Evolutionary conservation across 2,113 vertebrate species (phyloP).

Genomic region (Rhynchomys soricoides): DNA sequence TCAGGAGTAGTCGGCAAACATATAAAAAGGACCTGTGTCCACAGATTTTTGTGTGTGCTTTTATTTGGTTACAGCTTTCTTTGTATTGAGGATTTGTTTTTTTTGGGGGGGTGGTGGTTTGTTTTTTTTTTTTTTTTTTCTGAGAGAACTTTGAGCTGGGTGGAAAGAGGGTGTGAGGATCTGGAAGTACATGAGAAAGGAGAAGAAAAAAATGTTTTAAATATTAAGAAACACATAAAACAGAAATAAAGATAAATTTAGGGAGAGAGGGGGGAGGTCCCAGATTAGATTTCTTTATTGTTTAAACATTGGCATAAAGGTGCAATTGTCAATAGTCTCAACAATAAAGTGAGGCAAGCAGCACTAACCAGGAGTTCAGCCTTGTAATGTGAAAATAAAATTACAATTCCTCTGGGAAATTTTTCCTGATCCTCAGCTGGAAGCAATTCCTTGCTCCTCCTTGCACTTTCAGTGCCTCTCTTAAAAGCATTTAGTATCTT

Average conservation of each 20-base stretch:
- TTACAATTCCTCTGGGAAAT: background rate
- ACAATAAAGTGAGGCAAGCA: slow-evolving; percentile 4
- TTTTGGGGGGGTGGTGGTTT: too few species aligned
- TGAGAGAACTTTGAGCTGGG: background rate
- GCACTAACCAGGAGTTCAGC: background rate
- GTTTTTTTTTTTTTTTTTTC: background rate
- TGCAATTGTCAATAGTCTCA: background rate
- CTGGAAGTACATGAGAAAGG: background rate
- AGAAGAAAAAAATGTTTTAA: background rate
- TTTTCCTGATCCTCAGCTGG: slow-evolving; percentile 28
- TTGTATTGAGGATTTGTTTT: background rate
- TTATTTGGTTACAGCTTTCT: background rate
- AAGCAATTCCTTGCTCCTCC: slow-evolving; percentile 45
- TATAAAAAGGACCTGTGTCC: background rate
- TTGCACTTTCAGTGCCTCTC: background rate
- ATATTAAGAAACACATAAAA: background rate
- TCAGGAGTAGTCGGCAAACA: background rate
- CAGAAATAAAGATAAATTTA: background rate
- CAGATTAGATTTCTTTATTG: background rate
- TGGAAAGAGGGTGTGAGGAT: background rate
- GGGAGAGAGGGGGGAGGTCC: background rate
- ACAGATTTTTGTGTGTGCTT: background rate
- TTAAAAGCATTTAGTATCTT: slow-evolving; percentile 54
- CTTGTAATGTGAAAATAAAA: slow-evolving; percentile 45
- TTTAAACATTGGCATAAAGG: background rate